These are phyloP conservation scores for Atta colombica DNA, from an alignment of 1,140 invertebrate species.

Conservation along the genomic window DNA sequence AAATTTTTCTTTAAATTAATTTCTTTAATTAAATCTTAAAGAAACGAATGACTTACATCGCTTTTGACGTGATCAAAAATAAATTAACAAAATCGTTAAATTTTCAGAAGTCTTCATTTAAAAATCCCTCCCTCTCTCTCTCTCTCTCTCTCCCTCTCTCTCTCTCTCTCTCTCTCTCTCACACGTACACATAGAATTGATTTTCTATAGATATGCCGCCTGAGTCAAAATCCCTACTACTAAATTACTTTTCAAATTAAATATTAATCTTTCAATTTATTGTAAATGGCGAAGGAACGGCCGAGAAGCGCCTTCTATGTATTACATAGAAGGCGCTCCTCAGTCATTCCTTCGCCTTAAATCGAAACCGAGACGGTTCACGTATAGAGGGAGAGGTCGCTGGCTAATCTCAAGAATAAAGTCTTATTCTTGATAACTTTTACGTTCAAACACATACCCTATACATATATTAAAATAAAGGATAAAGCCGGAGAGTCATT, in stretches of 20 bases:
- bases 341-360: neutral
- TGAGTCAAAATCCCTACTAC: neutral
- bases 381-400: neutral
- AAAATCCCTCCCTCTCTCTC: neutral
- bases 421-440: constrained; percentile 44
- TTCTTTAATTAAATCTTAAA: neutral
- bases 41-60: neutral
- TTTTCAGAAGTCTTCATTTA: neutral
- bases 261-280: constrained; percentile 1
- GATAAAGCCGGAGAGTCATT: neutral
- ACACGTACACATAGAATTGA: neutral
- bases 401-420: constrained; percentile 11
- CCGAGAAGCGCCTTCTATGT: too few relatives aligned
- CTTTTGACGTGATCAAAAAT: neutral
- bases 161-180: neutral
- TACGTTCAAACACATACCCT: neutral
- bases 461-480: neutral
- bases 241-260: constrained; percentile 23
- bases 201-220: neutral
- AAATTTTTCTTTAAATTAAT: neutral
- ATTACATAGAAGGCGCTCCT: too few relatives aligned
- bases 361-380: neutral
- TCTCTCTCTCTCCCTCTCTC: too few relatives aligned
- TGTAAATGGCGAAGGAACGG: too few relatives aligned
- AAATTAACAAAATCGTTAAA: too few relatives aligned